phyloP scores from a whole-genome alignment of 2,888 invertebrate species.

The Theristus sp. region DNA sequence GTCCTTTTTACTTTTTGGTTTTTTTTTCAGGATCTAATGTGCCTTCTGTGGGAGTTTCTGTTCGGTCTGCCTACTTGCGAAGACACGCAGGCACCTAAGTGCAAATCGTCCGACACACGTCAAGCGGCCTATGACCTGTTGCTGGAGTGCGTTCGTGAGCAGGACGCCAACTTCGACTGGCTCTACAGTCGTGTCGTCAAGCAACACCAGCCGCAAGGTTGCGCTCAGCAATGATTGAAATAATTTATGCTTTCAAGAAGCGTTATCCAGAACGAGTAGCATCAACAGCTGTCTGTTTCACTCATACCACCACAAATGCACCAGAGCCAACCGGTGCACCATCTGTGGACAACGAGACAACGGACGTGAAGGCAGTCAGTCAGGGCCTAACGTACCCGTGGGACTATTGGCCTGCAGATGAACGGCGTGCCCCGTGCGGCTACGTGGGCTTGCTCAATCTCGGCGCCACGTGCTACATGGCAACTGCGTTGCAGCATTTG shows the following conservation, averaged over 20 bases:
- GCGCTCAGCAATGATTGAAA: too few relatives aligned
- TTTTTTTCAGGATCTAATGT: conserved; percentile 25
- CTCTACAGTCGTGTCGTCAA: not conserved
- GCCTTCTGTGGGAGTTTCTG: conserved; percentile 59
- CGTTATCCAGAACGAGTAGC: too few relatives aligned
- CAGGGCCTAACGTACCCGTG: too few relatives aligned
- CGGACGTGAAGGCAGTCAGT: too few relatives aligned
- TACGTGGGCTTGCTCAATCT: conserved; percentile 82
- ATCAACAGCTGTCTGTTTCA: too few relatives aligned
- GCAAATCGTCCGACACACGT: conserved; percentile 67
- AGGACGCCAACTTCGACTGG: not conserved
- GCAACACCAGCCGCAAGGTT: not conserved
- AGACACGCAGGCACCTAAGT: conserved; percentile 60
- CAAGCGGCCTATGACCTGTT: conserved; percentile 35
- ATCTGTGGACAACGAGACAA: too few relatives aligned
- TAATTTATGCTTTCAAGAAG: too few relatives aligned
- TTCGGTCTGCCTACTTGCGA: conserved; percentile 47
- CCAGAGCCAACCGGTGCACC: too few relatives aligned
- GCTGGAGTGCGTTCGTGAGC: not conserved
- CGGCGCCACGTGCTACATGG: conserved; percentile 93
- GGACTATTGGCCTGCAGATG: conserved; percentile 96
- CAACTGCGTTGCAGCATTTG: conserved; percentile 84
- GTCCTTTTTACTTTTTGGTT: too few relatives aligned
- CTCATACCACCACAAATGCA: too few relatives aligned
- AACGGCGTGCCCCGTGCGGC: conserved; percentile 66